A percentile compares a stretch with the other conserved stretches of the same genome.
Evolutionary conservation across 2,888 invertebrate genomes (phyloP).

Genomic region (Hirtodrosophila alboralis): DNA sequence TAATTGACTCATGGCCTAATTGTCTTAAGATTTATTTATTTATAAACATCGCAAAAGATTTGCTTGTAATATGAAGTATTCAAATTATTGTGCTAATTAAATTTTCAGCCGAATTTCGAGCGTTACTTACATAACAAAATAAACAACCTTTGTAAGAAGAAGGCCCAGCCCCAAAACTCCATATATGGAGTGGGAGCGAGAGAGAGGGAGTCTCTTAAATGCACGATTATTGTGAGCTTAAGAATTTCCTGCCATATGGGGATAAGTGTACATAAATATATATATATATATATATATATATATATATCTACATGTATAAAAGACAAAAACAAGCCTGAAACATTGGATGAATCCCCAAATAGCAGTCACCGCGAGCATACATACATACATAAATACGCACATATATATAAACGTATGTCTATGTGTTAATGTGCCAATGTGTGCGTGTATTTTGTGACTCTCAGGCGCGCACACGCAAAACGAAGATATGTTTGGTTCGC

Average conservation of each 20-base stretch:
- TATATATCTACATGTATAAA: too few species aligned
- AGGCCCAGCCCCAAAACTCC: slow-evolving; percentile 28
- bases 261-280: slow-evolving; percentile 14
- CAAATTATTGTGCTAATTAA: slow-evolving; percentile 61
- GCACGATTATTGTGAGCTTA: slow-evolving; percentile 19
- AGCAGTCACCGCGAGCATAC: slow-evolving; percentile 43
- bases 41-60: slow-evolving; percentile 19
- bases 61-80: slow-evolving; percentile 36
- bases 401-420: background rate
- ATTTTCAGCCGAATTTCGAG: slow-evolving; percentile 45
- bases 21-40: too few species aligned
- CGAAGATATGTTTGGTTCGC: slow-evolving; percentile 52
- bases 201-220: slow-evolving; percentile 6
- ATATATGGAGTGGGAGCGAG: background rate
- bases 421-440: background rate
- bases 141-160: slow-evolving; percentile 11
- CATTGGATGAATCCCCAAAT: slow-evolving; percentile 48
- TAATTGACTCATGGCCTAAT: too few species aligned
- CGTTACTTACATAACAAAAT: slow-evolving; percentile 53
- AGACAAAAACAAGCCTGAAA: slow-evolving; percentile 18
- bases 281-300: slow-evolving; percentile 11
- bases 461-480: slow-evolving; percentile 63
- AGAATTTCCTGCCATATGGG: slow-evolving; percentile 67
- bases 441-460: slow-evolving; percentile 25
- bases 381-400: background rate